These are phyloP conservation scores for Ctena decussata DNA, from an alignment of 2,888 invertebrate genomes.

Conservation along the genomic window DNA sequence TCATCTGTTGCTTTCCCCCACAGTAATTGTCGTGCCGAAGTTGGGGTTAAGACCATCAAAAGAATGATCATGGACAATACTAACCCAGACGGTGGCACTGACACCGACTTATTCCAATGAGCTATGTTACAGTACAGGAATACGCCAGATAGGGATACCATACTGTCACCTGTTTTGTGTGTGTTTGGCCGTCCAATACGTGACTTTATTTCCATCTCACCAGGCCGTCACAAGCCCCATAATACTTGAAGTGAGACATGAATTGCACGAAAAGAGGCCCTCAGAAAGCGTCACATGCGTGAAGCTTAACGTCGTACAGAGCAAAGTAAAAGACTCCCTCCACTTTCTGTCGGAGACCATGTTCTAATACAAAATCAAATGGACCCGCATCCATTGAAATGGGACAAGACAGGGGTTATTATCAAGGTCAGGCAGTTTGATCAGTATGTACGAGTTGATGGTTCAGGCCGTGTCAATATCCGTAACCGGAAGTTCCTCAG, in stretches of 20 bases:
- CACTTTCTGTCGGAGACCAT: slow-evolving; percentile 54
- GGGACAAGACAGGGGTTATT: slow-evolving; percentile 71
- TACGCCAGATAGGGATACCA: slow-evolving; percentile 68
- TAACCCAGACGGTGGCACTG: slow-evolving; percentile 57
- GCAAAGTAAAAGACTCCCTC: slow-evolving; percentile 61
- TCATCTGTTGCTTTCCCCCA: slow-evolving; percentile 76
- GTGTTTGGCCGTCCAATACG: slow-evolving; percentile 65
- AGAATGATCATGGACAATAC: slow-evolving; percentile 75
- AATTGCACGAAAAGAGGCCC: slow-evolving; percentile 57
- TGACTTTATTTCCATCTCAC: slow-evolving; percentile 67
- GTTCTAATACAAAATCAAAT: slow-evolving; percentile 70
- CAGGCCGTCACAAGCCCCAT: slow-evolving; percentile 59
- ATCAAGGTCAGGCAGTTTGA: slow-evolving; percentile 70
- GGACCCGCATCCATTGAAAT: slow-evolving; percentile 66
- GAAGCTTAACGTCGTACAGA: slow-evolving; percentile 50
- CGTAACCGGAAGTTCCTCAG: slow-evolving; percentile 65
- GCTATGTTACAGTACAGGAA: slow-evolving; percentile 72
- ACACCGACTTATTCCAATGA: slow-evolving; percentile 67
- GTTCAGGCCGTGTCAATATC: slow-evolving; percentile 62
- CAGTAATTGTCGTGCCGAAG: slow-evolving; percentile 72
- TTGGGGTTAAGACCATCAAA: slow-evolving; percentile 72
- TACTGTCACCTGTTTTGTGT: slow-evolving; percentile 70
- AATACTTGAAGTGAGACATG: slow-evolving; percentile 66
- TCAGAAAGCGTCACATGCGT: slow-evolving; percentile 70
- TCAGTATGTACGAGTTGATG: slow-evolving; percentile 63